A percentile compares a stretch with the other conserved stretches of the same genome.
phyloP scores from a whole-genome alignment of 2,113 vertebrate genomes.

The Scophthalmus maximus region DNA sequence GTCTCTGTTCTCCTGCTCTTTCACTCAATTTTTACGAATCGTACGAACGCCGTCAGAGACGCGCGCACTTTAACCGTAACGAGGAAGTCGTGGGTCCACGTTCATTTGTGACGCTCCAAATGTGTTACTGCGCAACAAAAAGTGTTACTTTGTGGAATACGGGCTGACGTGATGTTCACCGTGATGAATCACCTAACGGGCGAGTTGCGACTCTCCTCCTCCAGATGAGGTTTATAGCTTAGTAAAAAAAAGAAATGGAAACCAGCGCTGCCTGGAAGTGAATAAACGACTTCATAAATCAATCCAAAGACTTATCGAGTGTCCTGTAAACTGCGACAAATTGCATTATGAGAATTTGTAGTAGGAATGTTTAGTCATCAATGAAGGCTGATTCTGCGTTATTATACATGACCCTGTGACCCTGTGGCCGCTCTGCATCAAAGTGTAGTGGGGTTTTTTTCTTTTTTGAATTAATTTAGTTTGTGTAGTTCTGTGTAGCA shows the following conservation, averaged over 20 bases:
- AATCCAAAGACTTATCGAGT: neutral
- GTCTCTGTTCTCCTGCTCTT: neutral
- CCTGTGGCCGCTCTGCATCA: too few relatives aligned
- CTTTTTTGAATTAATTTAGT: too few relatives aligned
- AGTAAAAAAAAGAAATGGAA: constrained; percentile 1
- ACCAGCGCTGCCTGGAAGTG: neutral
- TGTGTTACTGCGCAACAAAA: neutral
- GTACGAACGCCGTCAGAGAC: neutral
- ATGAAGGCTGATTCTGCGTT: neutral
- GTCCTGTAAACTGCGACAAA: neutral
- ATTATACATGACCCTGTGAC: neutral
- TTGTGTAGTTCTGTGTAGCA: too few relatives aligned
- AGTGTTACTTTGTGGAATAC: neutral
- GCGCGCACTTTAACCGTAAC: neutral
- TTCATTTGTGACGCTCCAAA: neutral
- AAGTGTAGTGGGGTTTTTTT: too few relatives aligned
- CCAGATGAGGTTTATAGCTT: neutral
- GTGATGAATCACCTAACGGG: neutral
- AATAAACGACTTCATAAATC: neutral
- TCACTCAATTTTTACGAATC: too few relatives aligned
- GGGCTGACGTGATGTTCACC: neutral
- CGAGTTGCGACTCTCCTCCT: neutral
- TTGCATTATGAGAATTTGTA: neutral
- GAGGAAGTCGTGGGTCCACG: neutral
- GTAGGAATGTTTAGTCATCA: neutral